Percentiles rank a stretch among this genome's conserved stretches.
phyloP scores from a whole-genome alignment of 2,113 vertebrate genomes.

The zebrafish (Danio rerio) region DNA sequence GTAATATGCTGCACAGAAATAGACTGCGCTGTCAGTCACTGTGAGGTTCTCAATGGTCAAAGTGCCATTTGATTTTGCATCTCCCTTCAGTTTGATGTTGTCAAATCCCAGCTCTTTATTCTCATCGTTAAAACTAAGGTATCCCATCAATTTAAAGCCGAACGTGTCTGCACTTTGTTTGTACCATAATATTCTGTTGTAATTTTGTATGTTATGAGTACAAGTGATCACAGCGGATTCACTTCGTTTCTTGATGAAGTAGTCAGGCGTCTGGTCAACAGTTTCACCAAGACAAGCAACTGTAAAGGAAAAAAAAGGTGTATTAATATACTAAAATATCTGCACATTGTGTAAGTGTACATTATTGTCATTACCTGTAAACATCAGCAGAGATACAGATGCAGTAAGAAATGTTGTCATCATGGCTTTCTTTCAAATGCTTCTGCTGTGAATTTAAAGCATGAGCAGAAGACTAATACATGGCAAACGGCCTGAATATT shows the following conservation, averaged over 20 bases:
- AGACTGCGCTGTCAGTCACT: slow-evolving; percentile 30
- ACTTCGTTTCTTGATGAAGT: slow-evolving; percentile 2
- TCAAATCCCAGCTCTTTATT: slow-evolving; percentile 4
- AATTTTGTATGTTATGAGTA: background rate
- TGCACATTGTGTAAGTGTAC: background rate
- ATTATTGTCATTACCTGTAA: background rate
- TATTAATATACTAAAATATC: background rate
- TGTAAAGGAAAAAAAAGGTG: slow-evolving; percentile 17
- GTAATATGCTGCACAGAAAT: slow-evolving; percentile 56
- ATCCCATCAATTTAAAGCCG: slow-evolving; percentile 37
- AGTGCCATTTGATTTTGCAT: background rate
- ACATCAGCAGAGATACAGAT: background rate
- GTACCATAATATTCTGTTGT: slow-evolving; percentile 50
- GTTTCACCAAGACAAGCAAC: slow-evolving; percentile 9
- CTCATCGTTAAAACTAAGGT: background rate
- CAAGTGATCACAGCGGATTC: slow-evolving; percentile 39
- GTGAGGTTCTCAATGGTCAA: background rate
- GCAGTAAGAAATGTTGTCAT: background rate
- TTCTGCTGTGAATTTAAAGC: background rate
- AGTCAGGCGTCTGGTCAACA: slow-evolving; percentile 39
- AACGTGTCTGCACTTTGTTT: slow-evolving; percentile 29
- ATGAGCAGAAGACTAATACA: background rate
- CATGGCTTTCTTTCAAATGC: background rate
- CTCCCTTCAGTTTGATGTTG: background rate
- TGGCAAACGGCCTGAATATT: background rate